These are phyloP conservation scores for Hirundichthys speculiger DNA, from an alignment of 2,113 vertebrate genomes.

Conservation along the genomic window DNA sequence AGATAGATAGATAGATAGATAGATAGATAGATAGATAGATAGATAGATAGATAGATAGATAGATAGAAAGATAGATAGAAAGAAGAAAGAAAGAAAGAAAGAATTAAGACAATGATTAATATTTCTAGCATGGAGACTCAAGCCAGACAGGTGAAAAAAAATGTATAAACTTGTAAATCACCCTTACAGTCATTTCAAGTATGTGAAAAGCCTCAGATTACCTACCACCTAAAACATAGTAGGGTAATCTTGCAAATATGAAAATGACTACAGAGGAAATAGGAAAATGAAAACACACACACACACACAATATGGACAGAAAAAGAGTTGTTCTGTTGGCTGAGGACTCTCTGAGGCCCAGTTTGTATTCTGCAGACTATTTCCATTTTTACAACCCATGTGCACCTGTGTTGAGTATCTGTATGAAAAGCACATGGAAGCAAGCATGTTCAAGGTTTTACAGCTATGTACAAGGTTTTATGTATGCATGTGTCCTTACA, in stretches of 20 bases:
- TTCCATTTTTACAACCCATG: conserved; percentile 23
- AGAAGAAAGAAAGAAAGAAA: conserved; percentile 5
- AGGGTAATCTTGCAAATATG: conserved; percentile 23
- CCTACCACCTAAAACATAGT: conserved; percentile 29
- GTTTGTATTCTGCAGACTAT: conserved; percentile 8
- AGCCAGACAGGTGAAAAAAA: conserved; percentile 2
- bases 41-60: no score
- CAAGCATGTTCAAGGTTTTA: not conserved
- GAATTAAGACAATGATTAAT: conserved; percentile 25
- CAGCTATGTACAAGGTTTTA: not conserved
- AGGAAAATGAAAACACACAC: conserved; percentile 3
- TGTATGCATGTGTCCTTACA: conserved; percentile 80
- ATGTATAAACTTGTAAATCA: conserved; percentile 29
- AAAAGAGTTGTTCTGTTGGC: conserved; percentile 34
- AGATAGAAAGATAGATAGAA: conserved; percentile 1
- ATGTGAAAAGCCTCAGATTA: conserved; percentile 19
- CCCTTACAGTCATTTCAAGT: conserved; percentile 25
- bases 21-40: no score
- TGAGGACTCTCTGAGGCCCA: conserved; percentile 24
- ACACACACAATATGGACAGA: not conserved
- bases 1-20: no score
- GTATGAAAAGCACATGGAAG: conserved; percentile 10
- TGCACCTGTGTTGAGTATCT: conserved; percentile 5
- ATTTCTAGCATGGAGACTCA: not conserved
- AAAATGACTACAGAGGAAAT: conserved; percentile 3